These are phyloP conservation scores for Anolis apletophallus DNA, from an alignment of 2,797 vertebrate genomes.

Conservation along the genomic window DNA sequence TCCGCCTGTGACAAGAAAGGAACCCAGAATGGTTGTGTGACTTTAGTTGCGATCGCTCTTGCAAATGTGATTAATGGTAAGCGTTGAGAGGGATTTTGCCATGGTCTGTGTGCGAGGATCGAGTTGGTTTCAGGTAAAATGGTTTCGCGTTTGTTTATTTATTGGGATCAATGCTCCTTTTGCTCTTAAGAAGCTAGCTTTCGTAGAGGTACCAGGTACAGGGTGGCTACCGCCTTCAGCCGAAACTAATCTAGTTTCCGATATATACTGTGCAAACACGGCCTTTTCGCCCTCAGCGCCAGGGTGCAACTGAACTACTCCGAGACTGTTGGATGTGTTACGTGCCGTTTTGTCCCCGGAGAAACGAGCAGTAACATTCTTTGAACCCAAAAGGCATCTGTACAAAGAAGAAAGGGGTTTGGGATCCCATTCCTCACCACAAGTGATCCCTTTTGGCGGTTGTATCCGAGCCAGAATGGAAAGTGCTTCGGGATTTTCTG, in stretches of 20 bases:
- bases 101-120: not conserved
- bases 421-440: not conserved
- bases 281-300: not conserved
- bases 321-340: not conserved
- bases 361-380: not conserved
- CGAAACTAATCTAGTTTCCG: not conserved
- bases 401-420: not conserved
- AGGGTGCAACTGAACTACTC: not conserved
- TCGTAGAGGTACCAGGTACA: not conserved
- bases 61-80: constrained; percentile 38
- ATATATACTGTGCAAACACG: not conserved
- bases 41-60: not conserved
- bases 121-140: constrained; percentile 20
- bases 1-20: not conserved
- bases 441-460: not conserved
- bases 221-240: too few relatives aligned
- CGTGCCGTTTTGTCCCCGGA: not conserved
- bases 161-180: constrained; percentile 8
- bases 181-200: not conserved
- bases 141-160: constrained; percentile 59
- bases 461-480: not conserved
- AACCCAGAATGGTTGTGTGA: not conserved
- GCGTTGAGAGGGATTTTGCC: not conserved
- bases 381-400: not conserved
- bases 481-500: not conserved